Conservation (phyloP, 2,888 invertebrate species). For the Hesperia comma region DNA sequence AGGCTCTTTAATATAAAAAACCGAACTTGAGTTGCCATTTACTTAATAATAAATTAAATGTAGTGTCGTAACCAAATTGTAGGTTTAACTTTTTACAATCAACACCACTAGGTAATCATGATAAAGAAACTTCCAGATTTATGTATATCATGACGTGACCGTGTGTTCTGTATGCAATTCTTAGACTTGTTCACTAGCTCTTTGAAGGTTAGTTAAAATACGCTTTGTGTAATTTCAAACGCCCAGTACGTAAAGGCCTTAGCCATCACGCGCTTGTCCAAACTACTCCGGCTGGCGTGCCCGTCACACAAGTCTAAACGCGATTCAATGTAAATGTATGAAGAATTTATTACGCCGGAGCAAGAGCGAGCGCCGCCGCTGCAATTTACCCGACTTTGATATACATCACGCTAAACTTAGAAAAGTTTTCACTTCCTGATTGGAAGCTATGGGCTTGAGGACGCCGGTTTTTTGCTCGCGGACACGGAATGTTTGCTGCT, state of each 20-base stretch:
- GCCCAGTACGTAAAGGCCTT: neutral
- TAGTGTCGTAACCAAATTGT: too few species aligned
- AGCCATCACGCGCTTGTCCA: constrained; percentile 22
- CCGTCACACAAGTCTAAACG: constrained; percentile 32
- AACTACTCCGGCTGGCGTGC: constrained; percentile 26
- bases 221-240: neutral
- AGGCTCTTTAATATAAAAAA: too few species aligned
- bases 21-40: too few species aligned
- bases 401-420: constrained; percentile 30
- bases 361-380: constrained; percentile 19
- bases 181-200: too few species aligned
- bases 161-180: too few species aligned
- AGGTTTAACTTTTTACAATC: too few species aligned
- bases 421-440: constrained; percentile 32
- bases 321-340: constrained; percentile 38
- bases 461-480: constrained; percentile 2
- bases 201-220: too few species aligned
- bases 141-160: too few species aligned
- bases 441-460: constrained; percentile 24
- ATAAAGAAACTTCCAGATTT: too few species aligned
- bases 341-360: constrained; percentile 32
- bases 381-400: constrained; percentile 33
- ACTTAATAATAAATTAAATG: too few species aligned
- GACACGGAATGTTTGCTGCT: constrained; percentile 6
- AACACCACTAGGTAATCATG: too few species aligned